phyloP scores from a whole-genome alignment of 2,888 invertebrate genomes.

The Cerastoderma edule region DNA sequence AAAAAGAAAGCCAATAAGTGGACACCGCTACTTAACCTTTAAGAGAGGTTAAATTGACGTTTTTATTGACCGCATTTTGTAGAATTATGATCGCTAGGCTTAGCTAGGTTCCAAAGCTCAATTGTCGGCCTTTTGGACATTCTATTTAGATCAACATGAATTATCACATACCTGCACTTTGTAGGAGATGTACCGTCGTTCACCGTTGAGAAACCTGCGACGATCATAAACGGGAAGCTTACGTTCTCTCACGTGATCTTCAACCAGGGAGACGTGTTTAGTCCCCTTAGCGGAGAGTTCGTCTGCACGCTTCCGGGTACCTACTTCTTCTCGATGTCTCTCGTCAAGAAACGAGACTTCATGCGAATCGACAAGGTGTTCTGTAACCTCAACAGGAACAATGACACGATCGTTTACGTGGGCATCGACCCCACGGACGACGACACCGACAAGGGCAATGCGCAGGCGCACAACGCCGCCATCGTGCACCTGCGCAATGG shows the following conservation, averaged over 20 bases:
- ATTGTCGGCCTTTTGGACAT: no score
- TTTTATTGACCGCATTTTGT: background rate
- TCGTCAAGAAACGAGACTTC: constrained; percentile 24
- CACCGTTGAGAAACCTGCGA: constrained; percentile 15
- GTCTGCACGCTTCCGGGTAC: constrained; percentile 18
- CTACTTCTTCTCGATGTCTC: constrained; percentile 29
- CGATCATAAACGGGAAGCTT: constrained; percentile 11
- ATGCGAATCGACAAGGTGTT: constrained; percentile 18
- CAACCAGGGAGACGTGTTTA: constrained; percentile 16
- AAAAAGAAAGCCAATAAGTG: no score
- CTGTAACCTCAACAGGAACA: constrained; percentile 24
- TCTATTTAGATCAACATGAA: no score
- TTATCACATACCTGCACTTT: no score
- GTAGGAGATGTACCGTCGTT: constrained; percentile 9
- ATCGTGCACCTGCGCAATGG: constrained; percentile 19
- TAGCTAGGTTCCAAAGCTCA: background rate
- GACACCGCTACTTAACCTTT: no score
- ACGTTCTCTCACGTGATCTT: constrained; percentile 16
- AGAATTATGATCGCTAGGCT: background rate
- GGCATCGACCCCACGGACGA: constrained; percentile 28
- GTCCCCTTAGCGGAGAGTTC: constrained; percentile 11
- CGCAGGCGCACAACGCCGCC: constrained; percentile 21
- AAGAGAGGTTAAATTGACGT: background rate
- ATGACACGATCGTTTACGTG: constrained; percentile 3
- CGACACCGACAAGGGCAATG: constrained; percentile 33